These are phyloP conservation scores for Orchestia grillus DNA, from an alignment of 1,140 invertebrate species.

Conservation along the genomic window DNA sequence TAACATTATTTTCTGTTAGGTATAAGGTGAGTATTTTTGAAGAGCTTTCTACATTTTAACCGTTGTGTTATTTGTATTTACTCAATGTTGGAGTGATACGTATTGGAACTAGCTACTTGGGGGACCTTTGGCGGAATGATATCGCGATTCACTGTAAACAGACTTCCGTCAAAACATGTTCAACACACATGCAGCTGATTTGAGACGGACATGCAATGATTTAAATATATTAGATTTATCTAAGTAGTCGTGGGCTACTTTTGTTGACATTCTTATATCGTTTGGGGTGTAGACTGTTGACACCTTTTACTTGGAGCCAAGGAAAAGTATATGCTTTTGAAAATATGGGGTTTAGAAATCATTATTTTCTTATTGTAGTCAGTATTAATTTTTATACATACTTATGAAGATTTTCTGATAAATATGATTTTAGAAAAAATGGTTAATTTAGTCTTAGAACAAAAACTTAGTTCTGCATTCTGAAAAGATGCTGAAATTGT, in stretches of 20 bases:
- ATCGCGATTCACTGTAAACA: slow-evolving; percentile 17
- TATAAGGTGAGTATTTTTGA: background rate
- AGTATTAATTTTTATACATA: too few relatives aligned
- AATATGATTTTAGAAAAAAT: too few relatives aligned
- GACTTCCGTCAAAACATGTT: slow-evolving; percentile 40
- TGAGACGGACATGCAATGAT: background rate
- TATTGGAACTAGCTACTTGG: slow-evolving; percentile 19
- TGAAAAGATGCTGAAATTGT: too few relatives aligned
- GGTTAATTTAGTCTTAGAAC: too few relatives aligned
- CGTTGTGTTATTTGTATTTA: background rate
- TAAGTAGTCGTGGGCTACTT: background rate
- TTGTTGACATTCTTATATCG: background rate
- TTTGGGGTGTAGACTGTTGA: background rate
- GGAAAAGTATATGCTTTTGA: background rate
- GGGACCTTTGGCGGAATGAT: slow-evolving; percentile 22
- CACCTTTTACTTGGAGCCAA: background rate
- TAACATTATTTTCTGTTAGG: background rate
- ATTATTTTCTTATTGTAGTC: too few relatives aligned
- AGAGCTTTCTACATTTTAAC: background rate
- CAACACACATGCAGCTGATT: background rate
- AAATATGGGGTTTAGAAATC: background rate
- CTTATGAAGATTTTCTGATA: too few relatives aligned
- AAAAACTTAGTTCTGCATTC: too few relatives aligned
- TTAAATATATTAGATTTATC: background rate
- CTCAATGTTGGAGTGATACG: background rate